Evolutionary conservation across 2,113 vertebrate genomes (phyloP).

Genomic region (Nymphicus hollandicus): DNA sequence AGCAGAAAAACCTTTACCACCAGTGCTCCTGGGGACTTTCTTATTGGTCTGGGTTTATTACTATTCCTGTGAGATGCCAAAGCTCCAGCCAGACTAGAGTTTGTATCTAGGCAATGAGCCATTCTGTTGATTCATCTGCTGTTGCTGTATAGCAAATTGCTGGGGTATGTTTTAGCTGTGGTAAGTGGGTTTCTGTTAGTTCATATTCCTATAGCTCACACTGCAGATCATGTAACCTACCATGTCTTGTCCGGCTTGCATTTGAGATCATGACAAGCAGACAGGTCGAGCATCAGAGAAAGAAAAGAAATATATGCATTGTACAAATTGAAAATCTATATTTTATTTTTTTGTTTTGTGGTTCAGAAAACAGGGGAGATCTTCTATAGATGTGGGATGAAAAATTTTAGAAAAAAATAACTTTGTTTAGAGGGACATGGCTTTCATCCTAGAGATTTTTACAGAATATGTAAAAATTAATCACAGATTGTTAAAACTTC

Average conservation of each 20-base stretch:
- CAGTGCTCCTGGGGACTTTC: not conserved
- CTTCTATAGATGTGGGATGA: not conserved
- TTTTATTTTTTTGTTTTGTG: not conserved
- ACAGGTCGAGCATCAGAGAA: not conserved
- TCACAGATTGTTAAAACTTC: not conserved
- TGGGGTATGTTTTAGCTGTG: not conserved
- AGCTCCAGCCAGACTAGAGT: not conserved
- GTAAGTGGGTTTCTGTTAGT: not conserved
- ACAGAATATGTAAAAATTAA: not conserved
- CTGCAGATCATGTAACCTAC: not conserved
- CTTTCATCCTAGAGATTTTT: not conserved
- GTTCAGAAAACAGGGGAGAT: not conserved
- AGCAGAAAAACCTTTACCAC: not conserved
- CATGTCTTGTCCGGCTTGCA: accelerated
- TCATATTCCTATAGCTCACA: not conserved
- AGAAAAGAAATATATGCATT: not conserved
- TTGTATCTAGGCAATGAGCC: not conserved
- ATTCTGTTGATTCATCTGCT: not conserved
- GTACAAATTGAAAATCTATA: not conserved
- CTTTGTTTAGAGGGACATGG: not conserved
- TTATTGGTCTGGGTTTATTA: not conserved
- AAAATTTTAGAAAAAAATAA: not conserved
- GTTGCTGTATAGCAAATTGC: not conserved
- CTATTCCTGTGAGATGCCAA: not conserved
- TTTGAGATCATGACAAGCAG: not conserved